Conservation (phyloP, 2,888 invertebrate species). For the Podotricha telesiphe region DNA sequence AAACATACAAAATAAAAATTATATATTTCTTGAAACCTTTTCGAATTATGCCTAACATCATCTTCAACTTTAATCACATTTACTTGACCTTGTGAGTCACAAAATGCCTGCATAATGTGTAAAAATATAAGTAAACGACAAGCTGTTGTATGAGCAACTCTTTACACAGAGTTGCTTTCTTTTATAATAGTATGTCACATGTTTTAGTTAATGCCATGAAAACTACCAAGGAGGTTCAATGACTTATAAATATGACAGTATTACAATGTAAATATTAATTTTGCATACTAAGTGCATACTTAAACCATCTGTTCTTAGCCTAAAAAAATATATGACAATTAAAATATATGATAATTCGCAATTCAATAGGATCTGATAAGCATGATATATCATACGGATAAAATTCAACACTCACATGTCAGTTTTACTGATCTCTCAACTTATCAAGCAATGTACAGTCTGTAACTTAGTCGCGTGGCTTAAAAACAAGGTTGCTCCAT, state of each 20-base stretch:
- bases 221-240: neutral
- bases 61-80: too few relatives aligned
- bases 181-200: constrained; percentile 6
- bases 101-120: neutral
- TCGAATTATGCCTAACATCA: too few relatives aligned
- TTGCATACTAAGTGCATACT: neutral
- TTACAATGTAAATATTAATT: neutral
- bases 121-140: constrained; percentile 9
- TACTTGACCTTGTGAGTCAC: constrained; percentile 6
- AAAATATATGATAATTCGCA: neutral
- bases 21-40: too few relatives aligned
- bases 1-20: too few relatives aligned
- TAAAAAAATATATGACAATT: neutral
- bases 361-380: constrained; percentile 24
- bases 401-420: constrained; percentile 52
- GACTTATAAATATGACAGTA: neutral
- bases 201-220: neutral
- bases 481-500: constrained; percentile 71
- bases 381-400: constrained; percentile 41
- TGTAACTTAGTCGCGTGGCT: constrained; percentile 59
- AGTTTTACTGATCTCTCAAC: constrained; percentile 58
- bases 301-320: neutral
- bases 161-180: constrained; percentile 2
- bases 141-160: neutral
- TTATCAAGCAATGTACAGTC: constrained; percentile 50